Evolutionary conservation across 2,113 vertebrate genomes (phyloP).

Genomic region (Theristicus caerulescens): DNA sequence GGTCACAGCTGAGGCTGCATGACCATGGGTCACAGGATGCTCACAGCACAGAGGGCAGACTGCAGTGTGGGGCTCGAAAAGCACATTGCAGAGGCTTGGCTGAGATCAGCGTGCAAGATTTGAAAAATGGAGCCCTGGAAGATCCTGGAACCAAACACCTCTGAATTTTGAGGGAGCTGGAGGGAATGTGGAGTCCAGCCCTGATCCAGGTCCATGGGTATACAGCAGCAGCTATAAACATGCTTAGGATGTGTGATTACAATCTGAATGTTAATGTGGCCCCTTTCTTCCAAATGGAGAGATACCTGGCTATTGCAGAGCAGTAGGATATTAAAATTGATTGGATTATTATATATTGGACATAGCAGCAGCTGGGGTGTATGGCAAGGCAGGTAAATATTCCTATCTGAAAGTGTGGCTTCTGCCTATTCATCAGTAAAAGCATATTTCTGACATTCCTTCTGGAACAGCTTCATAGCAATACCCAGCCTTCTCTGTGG

Average conservation of each 20-base stretch:
- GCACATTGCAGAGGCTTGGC: neutral
- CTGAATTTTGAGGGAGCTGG: neutral
- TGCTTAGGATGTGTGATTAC: neutral
- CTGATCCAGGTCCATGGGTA: neutral
- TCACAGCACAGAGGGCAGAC: neutral
- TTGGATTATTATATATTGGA: slow-evolving; percentile 20
- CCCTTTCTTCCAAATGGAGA: neutral
- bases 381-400: slow-evolving; percentile 37
- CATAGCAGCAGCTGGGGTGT: slow-evolving; percentile 4
- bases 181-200: neutral
- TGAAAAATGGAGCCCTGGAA: neutral
- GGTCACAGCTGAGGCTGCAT: neutral
- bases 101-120: neutral
- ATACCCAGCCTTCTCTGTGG: neutral
- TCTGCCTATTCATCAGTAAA: slow-evolving; percentile 25
- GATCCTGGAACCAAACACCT: neutral
- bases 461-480: slow-evolving; percentile 26
- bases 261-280: neutral
- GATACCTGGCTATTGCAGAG: neutral
- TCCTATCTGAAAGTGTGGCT: neutral
- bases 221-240: neutral
- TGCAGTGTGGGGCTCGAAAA: neutral
- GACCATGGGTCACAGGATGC: neutral
- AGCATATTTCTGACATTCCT: neutral
- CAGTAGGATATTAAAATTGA: slow-evolving; percentile 2